Evolutionary conservation across 2,797 vertebrate genomes (phyloP).

Genomic region (Phrynocephalus vlangalii): DNA sequence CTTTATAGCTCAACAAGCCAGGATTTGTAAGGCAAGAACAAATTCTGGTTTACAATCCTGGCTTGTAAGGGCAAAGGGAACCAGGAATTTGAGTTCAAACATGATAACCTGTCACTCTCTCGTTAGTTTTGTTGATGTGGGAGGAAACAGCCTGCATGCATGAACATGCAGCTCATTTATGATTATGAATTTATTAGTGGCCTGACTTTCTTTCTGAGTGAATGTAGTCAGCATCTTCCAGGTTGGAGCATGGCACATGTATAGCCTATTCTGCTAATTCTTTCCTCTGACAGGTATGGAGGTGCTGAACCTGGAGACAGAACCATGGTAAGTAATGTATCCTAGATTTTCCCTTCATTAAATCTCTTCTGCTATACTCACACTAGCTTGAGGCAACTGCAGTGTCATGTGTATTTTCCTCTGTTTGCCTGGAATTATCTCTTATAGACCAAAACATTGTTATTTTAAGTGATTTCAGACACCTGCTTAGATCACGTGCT

Average conservation of each 20-base stretch:
- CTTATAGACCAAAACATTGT: neutral
- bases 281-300: constrained; percentile 83
- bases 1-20: neutral
- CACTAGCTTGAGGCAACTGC: neutral
- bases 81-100: neutral
- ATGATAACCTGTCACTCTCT: neutral
- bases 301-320: constrained; percentile 91
- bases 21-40: neutral
- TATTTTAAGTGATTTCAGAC: neutral
- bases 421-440: neutral
- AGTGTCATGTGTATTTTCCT: neutral
- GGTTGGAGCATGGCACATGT: neutral
- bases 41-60: neutral
- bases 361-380: neutral
- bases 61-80: neutral
- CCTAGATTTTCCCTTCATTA: neutral
- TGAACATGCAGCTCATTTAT: neutral
- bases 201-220: neutral
- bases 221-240: neutral
- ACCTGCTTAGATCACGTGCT: neutral
- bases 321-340: constrained; percentile 87
- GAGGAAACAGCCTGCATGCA: neutral
- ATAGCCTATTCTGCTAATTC: neutral
- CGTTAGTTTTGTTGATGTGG: neutral
- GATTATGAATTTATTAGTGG: neutral